Evolutionary conservation across 2,113 vertebrate species (phyloP).

Genomic region (Procavia capensis): DNA sequence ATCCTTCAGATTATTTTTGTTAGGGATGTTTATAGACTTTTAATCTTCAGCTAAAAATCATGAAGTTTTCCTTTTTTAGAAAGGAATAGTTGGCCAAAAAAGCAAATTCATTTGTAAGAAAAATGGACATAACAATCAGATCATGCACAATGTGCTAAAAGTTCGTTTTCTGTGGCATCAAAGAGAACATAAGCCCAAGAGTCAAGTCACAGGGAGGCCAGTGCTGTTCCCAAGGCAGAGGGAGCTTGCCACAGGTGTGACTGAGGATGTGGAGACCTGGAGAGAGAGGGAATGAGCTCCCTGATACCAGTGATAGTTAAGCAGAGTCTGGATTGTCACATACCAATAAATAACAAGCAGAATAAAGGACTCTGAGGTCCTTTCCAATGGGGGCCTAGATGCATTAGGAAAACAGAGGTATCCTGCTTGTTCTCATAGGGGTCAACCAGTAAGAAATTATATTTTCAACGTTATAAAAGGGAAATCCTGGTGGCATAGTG

Average conservation of each 20-base stretch:
- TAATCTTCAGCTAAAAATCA: background rate
- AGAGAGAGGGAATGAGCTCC: background rate
- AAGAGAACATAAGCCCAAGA: background rate
- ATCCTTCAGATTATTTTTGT: conserved; percentile 22
- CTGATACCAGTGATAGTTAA: background rate
- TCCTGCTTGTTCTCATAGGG: background rate
- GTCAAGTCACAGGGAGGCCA: background rate
- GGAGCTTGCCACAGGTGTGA: background rate
- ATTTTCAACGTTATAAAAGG: background rate
- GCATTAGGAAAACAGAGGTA: background rate
- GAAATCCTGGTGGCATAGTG: no score
- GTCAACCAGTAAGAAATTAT: background rate
- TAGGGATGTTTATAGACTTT: background rate
- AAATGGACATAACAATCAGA: background rate
- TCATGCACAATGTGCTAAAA: background rate
- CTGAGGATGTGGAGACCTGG: background rate
- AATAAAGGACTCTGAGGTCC: background rate
- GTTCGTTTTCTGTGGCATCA: background rate
- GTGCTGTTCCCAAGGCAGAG: background rate
- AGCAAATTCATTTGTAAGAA: background rate
- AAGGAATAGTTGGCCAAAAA: conserved; percentile 10
- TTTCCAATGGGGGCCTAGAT: background rate
- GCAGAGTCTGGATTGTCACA: background rate
- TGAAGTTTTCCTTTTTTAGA: background rate
- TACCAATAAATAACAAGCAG: background rate